Base-by-base conservation (phyloP, 1,140 invertebrate species). In the Sarcophaga peregrina region DNA sequence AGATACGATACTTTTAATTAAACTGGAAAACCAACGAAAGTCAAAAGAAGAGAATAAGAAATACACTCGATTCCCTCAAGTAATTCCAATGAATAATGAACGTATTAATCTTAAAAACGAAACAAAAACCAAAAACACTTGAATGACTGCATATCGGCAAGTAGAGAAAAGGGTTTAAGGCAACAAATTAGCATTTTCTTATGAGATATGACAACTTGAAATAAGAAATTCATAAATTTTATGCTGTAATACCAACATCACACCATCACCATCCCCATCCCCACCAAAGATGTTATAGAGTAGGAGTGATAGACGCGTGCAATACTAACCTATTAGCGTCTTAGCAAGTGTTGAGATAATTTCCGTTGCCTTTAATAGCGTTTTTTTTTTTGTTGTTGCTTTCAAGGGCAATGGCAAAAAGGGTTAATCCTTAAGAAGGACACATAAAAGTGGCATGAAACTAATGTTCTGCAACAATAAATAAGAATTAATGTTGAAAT, bases 321-420 rank as follows among this genome's bases (percentile, higher is more conserved):
- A 78, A 78, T 78, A 50, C 9, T 8, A 78, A 52, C 75, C n/a
- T 78, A 78, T 78, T 78, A 78, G 75, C 75, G 47, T 78, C 75
- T 78, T 78, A 78, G 75, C 75, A 78, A 78, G 75, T 78, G 75
- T 78, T 78, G 47, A 78, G 47, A 78, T 78, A 78, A 78, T 78
- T 78, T 78, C 75, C 75, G 75, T 78, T 78, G 50, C 75, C 75
- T 78, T 78, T 37, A 37, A 37, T 4, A 37, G 25, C 4, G 25
- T 37, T 74, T n/a, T n/a, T n/a, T n/a, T 58, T 48, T 45, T 48
- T 47, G 48, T 25, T 78, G n/a, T 45, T 10, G 4, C 4, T 68
- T 68, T 8, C 62, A 8, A 25, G 7, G 20, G 7, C n/a, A 58
- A 58, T 20, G 17, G 25, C n/a, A 20, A 20, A 76, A 78, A 52